Base-by-base conservation (phyloP, 2,888 invertebrate genomes). In the Heliconius ismenius region DNA sequence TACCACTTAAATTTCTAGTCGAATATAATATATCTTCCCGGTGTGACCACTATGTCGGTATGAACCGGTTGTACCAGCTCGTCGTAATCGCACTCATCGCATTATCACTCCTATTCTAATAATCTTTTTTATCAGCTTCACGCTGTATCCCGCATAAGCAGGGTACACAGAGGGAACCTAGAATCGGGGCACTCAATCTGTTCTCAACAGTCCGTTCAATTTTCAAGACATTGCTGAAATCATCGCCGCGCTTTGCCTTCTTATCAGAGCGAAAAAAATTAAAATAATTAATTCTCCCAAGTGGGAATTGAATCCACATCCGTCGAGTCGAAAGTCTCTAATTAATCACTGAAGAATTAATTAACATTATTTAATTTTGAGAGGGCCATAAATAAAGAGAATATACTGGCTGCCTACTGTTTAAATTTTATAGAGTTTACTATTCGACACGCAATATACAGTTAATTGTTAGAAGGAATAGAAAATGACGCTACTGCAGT, bases 321-420 rank as follows among this genome's bases (percentile, higher is more conserved):
- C 58, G 10, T n/a, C n/a, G 10, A n/a, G 58, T 58, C 3, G 10
- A n/a, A 9, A 10, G 21, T 21, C 21, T 58, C n/a, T 58, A 58
- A 78, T 78, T 73, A 76, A n/a, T 75, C 63, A 24, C 6, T 63
- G 49, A 58, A 49, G 73, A 69, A 73, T 75, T 73, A 73, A 78
- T 73, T 78, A 69, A 63, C 73, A 58, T 76, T 68, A 75, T 75
- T 65, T 67, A 24, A 74, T 32, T 58, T 74, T 63, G n/a, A 69
- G 77, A 65, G 60, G 36, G 74, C 60, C 43, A 26, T 67, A 58
- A 60, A 60, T 75, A 60, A 58, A 24, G 11, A 13, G n/a, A 70
- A 58, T 70, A 32, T 54, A 36, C 2, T 10, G 58, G 58, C 58
- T 49, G 49, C 49, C 49, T 70, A 70, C 70, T 70, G 70, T 70